Evolutionary conservation across 2,797 vertebrate species (phyloP), one percentile per base, ranked within the genome.

Genomic region (Lutjanus campechanus): DNA sequence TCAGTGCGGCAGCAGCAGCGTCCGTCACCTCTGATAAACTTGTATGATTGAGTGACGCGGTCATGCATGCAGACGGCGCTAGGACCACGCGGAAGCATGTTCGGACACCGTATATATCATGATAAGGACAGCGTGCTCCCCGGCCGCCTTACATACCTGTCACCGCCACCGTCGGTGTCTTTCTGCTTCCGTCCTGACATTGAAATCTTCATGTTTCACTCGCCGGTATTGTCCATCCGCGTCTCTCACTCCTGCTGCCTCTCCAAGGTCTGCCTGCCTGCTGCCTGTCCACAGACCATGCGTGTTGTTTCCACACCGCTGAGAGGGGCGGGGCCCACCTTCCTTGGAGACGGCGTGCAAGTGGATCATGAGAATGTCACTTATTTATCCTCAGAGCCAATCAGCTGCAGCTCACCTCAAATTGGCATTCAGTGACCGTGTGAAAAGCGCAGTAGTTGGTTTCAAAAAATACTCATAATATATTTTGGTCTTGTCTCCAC

Each of bases 301-400:
- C 92, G 92, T 93, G 91, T 88, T 88, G 90, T 90, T 85, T 81
- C 87, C 83, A 87, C 86, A 74, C 79, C 82, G 82, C 76, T 22
- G 81, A 41, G 73, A 79, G 91, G 86, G 93, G 92, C 88, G 92
- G 93, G 20, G 87, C 83, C 65, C 77, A 10, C 70, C 85, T 82
- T 6, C 87, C 92, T 76, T 76, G 88, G 91, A 93, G 92, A 93
- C 93, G 89, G 85, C 47, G 81, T 1, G 72, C 86, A 20, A 93
- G 64, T 92, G 90, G 89, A 88, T 71, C 65, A 8, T 1, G 74
- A 76, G 65, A 41, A 70, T 60, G 90, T 65, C 91, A 91, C 80
- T 92, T 86, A 85, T 51, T 77, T 67, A 3, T 10, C 1, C 10
- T 11, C 11, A 0, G 54, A 90, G 88, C 93, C 93, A 93, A 92